phyloP scores from a whole-genome alignment of 1,140 invertebrate genomes.

The Holcopasites calliopsidis region DNA sequence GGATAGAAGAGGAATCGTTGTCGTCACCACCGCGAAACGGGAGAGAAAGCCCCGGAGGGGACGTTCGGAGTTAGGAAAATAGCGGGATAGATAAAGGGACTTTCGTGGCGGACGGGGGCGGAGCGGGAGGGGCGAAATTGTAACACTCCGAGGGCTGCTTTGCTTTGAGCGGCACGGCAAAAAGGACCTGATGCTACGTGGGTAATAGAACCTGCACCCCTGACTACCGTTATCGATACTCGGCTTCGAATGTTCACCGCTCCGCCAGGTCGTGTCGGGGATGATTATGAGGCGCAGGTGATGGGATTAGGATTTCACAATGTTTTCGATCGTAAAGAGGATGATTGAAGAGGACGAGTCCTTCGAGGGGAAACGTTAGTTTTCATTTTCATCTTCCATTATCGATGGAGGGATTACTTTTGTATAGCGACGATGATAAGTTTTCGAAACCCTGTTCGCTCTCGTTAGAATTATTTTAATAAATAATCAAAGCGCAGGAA shows the following conservation, averaged over 20 bases:
- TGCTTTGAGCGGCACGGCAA: constrained; percentile 63
- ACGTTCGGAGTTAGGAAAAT: constrained; percentile 71
- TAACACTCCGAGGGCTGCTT: constrained; percentile 66
- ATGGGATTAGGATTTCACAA: too few relatives aligned
- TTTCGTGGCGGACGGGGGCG: constrained; percentile 39
- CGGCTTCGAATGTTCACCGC: background rate
- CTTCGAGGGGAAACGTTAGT: too few relatives aligned
- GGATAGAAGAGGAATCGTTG: constrained; percentile 44
- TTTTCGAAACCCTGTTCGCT: too few relatives aligned
- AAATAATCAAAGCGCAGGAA: too few relatives aligned
- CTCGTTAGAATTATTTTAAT: too few relatives aligned
- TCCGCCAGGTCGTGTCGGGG: background rate
- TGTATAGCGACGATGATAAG: too few relatives aligned
- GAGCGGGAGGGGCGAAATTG: constrained; percentile 57
- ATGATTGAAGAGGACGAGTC: too few relatives aligned
- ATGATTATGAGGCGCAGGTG: background rate
- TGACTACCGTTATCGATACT: constrained; percentile 8
- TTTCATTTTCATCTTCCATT: too few relatives aligned
- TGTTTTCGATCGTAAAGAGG: too few relatives aligned
- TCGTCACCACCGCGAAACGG: constrained; percentile 55
- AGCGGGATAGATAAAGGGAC: constrained; percentile 71
- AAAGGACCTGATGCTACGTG: constrained; percentile 48
- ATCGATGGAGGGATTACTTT: too few relatives aligned
- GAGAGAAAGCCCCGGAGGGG: constrained; percentile 57
- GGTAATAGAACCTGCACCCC: constrained; percentile 33